phyloP scores from a whole-genome alignment of 2,797 vertebrate genomes.

The Melanotaenia pygmaea region DNA sequence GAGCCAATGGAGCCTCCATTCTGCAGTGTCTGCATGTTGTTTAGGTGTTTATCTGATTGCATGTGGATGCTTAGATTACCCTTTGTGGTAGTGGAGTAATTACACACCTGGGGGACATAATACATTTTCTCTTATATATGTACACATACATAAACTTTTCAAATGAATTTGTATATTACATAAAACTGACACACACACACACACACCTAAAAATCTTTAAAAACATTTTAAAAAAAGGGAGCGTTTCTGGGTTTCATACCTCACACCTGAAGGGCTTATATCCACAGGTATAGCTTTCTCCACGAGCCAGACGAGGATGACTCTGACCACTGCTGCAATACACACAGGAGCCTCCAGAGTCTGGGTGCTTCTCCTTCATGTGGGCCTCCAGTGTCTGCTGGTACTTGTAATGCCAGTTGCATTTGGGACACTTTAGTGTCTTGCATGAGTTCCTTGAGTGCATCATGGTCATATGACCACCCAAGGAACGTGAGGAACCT shows the following conservation, averaged over 20 bases:
- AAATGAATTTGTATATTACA: constrained; percentile 6
- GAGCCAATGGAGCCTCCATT: constrained; percentile 90
- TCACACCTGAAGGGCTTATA: constrained; percentile 99
- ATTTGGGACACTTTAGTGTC: constrained; percentile 99
- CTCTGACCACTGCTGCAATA: constrained; percentile 98
- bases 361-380: constrained; percentile 99
- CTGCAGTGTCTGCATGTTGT: constrained; percentile 99
- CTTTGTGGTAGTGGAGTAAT: constrained; percentile 99
- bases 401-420: constrained; percentile 99
- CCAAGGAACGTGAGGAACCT: constrained; percentile 96
- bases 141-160: constrained; percentile 1
- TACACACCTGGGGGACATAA: constrained; percentile 85
- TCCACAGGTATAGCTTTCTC: constrained; percentile 99
- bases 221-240: background rate
- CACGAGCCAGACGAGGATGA: constrained; percentile 95
- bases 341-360: constrained; percentile 93
- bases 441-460: constrained; percentile 99
- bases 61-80: constrained; percentile 99
- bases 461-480: constrained; percentile 99
- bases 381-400: constrained; percentile 99
- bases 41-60: constrained; percentile 99
- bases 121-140: constrained; percentile 35
- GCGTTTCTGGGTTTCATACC: constrained; percentile 71
- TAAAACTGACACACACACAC: background rate
- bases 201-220: background rate